Conservation (phyloP, 1,140 invertebrate genomes). For the Odontomachus brunneus region DNA sequence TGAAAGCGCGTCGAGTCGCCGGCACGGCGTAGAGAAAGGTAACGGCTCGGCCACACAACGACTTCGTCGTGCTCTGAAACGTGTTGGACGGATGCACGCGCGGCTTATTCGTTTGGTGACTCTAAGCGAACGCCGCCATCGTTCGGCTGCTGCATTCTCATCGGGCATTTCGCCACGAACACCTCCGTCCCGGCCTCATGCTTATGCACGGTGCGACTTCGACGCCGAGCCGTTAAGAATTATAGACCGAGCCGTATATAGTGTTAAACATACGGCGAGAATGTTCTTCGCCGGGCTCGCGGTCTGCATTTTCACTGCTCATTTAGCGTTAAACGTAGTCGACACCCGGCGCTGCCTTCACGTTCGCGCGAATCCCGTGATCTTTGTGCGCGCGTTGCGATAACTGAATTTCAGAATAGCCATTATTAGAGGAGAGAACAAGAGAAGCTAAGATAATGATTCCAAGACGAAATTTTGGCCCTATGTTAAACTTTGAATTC, state of each 20-base stretch:
- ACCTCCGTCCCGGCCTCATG: not conserved
- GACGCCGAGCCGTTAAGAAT: conserved; percentile 7
- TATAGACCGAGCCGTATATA: not conserved
- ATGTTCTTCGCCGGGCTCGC: not conserved
- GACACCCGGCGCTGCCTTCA: not conserved
- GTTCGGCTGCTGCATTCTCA: not conserved
- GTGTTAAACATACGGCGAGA: not conserved
- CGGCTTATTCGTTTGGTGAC: not conserved
- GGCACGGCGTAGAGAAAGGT: no score
- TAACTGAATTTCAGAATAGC: conserved; percentile 26
- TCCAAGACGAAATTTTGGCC: no score
- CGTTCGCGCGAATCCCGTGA: not conserved
- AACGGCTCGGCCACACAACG: not conserved
- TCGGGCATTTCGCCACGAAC: not conserved
- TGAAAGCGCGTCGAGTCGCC: conserved; percentile 22
- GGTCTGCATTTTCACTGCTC: conserved; percentile 14
- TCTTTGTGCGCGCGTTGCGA: not conserved
- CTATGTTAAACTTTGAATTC: no score
- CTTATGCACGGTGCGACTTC: not conserved
- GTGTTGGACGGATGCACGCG: no score
- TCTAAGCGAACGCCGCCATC: not conserved
- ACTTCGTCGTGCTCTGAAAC: not conserved
- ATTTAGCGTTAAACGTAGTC: conserved; percentile 19
- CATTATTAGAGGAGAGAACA: not conserved
- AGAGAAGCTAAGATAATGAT: no score